phyloP scores from a whole-genome alignment of 92 coral and sea anemone genomes.

The Hydrozoanthus gracilis region DNA sequence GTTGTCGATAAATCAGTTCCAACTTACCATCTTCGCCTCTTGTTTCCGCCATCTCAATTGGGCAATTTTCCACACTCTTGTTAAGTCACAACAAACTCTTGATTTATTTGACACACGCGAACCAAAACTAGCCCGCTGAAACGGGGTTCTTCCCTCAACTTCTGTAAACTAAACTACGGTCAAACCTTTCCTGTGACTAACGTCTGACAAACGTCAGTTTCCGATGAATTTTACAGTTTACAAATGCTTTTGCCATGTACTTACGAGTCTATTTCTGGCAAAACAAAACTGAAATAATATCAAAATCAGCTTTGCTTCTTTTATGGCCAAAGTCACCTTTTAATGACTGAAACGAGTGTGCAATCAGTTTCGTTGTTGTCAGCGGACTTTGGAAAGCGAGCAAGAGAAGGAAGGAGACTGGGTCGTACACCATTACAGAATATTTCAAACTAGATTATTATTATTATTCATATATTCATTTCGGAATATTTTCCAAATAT shows the following conservation, averaged over 20 bases:
- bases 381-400: constrained; percentile 4
- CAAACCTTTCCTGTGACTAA: background rate
- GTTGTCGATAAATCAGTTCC: background rate
- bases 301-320: background rate
- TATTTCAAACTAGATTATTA: too few species aligned
- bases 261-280: background rate
- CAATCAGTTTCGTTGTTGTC: constrained; percentile 13
- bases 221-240: background rate
- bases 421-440: too few species aligned
- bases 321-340: background rate
- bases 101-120: constrained; percentile 26
- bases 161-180: background rate
- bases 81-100: constrained; percentile 23
- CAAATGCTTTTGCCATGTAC: background rate
- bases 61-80: background rate
- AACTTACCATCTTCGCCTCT: constrained; percentile 41
- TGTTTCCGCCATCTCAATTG: constrained; percentile 34
- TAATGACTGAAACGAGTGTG: constrained; percentile 16
- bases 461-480: too few species aligned
- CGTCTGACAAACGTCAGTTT: background rate
- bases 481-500: too few species aligned
- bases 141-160: constrained; percentile 18
- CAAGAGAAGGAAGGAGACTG: too few species aligned
- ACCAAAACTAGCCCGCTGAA: constrained; percentile 5
- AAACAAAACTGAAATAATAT: constrained; percentile 16